phyloP scores from a whole-genome alignment of 2,113 vertebrate genomes.

The Pluvialis apricaria region DNA sequence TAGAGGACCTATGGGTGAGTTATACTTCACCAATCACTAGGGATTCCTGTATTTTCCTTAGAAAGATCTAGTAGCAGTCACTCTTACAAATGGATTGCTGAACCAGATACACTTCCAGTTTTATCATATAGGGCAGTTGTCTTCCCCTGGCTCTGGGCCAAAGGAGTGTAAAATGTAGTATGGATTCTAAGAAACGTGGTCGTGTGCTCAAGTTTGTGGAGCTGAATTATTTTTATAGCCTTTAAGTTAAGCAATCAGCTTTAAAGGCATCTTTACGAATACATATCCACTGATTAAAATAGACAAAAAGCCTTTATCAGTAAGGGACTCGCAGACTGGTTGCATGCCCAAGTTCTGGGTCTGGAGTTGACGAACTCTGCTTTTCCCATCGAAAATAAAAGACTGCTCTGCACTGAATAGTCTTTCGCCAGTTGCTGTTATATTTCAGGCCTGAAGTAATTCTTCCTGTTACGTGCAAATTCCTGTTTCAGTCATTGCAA shows the following conservation, averaged over 20 bases:
- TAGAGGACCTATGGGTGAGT: neutral
- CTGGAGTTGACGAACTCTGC: neutral
- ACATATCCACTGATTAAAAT: neutral
- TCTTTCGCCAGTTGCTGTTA: neutral
- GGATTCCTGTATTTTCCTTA: neutral
- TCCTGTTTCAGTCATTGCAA: neutral
- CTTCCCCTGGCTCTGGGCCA: neutral
- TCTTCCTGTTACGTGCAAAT: slow-evolving; percentile 1
- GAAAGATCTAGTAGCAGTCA: neutral
- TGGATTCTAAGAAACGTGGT: neutral
- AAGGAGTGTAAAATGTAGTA: neutral
- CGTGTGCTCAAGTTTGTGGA: neutral
- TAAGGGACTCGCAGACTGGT: neutral
- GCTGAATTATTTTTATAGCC: slow-evolving; percentile 1
- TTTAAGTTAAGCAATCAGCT: neutral
- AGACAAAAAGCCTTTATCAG: neutral
- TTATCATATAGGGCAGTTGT: neutral
- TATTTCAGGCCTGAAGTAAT: slow-evolving; percentile 35
- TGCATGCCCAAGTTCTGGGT: neutral
- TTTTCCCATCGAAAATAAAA: slow-evolving; percentile 33
- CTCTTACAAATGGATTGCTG: neutral
- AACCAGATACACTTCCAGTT: neutral
- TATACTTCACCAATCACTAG: neutral
- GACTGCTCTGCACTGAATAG: neutral
- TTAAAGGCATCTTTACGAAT: neutral